Conservation (phyloP, 2,888 invertebrate species). For the Torymus texanus region DNA sequence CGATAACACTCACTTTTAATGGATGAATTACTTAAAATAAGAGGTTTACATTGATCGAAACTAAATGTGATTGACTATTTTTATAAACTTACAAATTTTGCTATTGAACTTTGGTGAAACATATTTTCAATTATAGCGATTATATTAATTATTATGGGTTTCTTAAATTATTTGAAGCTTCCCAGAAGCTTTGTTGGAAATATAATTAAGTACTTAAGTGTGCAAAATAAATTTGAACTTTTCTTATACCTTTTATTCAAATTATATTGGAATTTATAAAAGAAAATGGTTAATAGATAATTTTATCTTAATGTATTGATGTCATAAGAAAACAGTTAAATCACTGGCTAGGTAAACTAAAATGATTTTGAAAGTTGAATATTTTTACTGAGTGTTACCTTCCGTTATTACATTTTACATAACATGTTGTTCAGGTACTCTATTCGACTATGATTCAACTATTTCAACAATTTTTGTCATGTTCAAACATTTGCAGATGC, state of each 20-base stretch:
- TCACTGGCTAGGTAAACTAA: not conserved
- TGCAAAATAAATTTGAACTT: not conserved
- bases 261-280: not conserved
- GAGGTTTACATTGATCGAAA: no score
- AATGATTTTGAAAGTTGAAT: no score
- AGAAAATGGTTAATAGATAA: not conserved
- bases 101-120: no score
- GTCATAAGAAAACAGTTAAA: not conserved
- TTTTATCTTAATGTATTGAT: not conserved
- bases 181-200: no score
- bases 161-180: no score
- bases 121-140: no score
- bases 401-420: not conserved
- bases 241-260: not conserved
- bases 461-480: not conserved
- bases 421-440: constrained; percentile 4
- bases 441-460: constrained; percentile 4
- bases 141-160: no score
- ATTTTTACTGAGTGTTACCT: not conserved
- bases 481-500: not conserved
- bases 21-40: no score
- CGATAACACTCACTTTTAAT: no score
- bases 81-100: no score
- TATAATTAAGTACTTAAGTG: no score
- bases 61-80: no score